Conservation (phyloP, 2,113 vertebrate genomes). For the Syrrhaptes paradoxus region DNA sequence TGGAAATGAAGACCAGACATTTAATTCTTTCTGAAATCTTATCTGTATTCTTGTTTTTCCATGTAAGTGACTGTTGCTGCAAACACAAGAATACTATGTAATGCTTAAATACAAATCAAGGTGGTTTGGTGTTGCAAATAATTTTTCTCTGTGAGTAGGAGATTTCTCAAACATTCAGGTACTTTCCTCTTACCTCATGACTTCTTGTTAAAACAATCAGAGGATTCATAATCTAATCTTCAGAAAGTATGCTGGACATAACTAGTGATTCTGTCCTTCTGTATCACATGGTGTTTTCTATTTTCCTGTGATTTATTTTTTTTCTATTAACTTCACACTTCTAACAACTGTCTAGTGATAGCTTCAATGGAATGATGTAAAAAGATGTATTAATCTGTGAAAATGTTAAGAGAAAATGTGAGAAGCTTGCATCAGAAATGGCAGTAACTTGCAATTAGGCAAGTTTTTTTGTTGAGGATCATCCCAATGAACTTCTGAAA, state of each 20-base stretch:
- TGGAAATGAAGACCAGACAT: not conserved
- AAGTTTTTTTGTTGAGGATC: not conserved
- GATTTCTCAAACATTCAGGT: not conserved
- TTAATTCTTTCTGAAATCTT: not conserved
- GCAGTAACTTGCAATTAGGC: not conserved
- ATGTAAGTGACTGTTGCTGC: not conserved
- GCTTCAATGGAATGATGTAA: not conserved
- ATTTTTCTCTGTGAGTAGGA: not conserved
- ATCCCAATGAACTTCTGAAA: not conserved
- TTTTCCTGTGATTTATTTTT: not conserved
- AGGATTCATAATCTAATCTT: not conserved
- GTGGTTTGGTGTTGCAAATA: not conserved
- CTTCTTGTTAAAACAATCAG: not conserved
- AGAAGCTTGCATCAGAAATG: not conserved
- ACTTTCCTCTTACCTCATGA: not conserved
- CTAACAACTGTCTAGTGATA: not conserved
- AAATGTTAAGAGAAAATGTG: not conserved
- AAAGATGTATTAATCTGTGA: not conserved
- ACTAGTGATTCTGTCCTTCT: not conserved
- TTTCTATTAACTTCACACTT: not conserved
- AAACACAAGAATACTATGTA: not conserved
- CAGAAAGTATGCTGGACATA: not conserved
- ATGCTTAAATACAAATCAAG: not conserved
- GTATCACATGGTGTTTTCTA: not conserved
- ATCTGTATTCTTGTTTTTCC: not conserved